These are phyloP conservation scores for Cheilosia urbana DNA, from an alignment of 2,888 invertebrate species.

Conservation along the genomic window DNA sequence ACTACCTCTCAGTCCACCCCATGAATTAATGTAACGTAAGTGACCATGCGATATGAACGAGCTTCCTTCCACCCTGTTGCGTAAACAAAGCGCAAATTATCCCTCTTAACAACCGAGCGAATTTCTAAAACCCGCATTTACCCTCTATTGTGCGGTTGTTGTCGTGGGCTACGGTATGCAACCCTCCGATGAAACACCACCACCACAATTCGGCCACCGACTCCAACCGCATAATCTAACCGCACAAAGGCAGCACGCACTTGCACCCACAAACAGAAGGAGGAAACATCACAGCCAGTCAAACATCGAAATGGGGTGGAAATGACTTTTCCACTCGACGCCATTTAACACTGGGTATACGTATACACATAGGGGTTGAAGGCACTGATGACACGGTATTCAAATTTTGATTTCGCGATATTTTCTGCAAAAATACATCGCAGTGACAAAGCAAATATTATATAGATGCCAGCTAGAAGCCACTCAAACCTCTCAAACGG, in stretches of 20 bases:
- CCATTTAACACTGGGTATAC: slow-evolving; percentile 39
- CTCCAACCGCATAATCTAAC: slow-evolving; percentile 74
- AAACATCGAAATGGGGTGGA: slow-evolving; percentile 54
- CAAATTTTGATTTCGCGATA: slow-evolving; percentile 54
- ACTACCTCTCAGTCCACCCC: neutral
- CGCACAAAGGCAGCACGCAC: slow-evolving; percentile 64
- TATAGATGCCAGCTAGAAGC: neutral
- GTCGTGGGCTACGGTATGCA: slow-evolving; percentile 28
- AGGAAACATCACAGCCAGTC: slow-evolving; percentile 54
- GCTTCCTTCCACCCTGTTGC: slow-evolving; percentile 74
- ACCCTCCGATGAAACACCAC: slow-evolving; percentile 52
- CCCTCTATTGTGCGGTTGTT: slow-evolving; percentile 58
- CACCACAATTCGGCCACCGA: slow-evolving; percentile 68
- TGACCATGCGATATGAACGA: slow-evolving; percentile 70
- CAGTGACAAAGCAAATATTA: slow-evolving; percentile 35
- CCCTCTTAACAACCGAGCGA: slow-evolving; percentile 66
- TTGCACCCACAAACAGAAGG: slow-evolving; percentile 68
- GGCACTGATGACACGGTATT: slow-evolving; percentile 16
- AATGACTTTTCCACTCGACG: slow-evolving; percentile 63
- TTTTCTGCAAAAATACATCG: slow-evolving; percentile 20
- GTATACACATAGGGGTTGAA: slow-evolving; percentile 42
- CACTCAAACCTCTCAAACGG: neutral
- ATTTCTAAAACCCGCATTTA: slow-evolving; percentile 66
- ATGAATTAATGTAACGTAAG: slow-evolving; percentile 25
- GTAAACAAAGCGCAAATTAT: slow-evolving; percentile 76